Evolutionary conservation across 2,888 invertebrate genomes (phyloP).

Genomic region (Agriotes lineatus): DNA sequence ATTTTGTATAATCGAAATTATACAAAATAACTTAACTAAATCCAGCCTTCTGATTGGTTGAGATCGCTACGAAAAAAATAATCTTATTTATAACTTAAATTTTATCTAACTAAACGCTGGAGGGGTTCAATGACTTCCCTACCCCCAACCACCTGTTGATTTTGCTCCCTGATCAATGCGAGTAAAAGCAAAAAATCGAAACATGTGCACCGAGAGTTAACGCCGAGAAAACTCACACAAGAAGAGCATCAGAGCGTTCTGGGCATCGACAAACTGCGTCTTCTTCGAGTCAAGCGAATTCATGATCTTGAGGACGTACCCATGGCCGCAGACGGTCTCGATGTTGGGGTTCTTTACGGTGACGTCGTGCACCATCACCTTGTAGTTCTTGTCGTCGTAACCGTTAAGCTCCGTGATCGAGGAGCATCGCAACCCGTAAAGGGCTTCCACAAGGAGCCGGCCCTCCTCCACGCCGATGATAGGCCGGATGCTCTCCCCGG

Average conservation of each 20-base stretch:
- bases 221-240: constrained; percentile 71
- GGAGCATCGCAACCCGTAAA: constrained; percentile 74
- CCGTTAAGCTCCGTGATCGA: constrained; percentile 75
- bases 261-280: constrained; percentile 76
- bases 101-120: too few relatives aligned
- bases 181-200: too few relatives aligned
- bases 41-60: too few relatives aligned
- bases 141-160: too few relatives aligned
- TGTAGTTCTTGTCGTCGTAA: constrained; percentile 85
- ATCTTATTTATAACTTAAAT: too few relatives aligned
- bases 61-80: too few relatives aligned
- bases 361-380: constrained; percentile 71
- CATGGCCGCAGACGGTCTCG: constrained; percentile 69
- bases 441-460: constrained; percentile 68
- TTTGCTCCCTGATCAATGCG: too few relatives aligned
- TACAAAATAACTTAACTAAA: too few relatives aligned
- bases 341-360: constrained; percentile 73
- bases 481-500: constrained; percentile 72
- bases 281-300: constrained; percentile 86
- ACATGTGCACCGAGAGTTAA: too few relatives aligned
- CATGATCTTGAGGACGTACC: constrained; percentile 86
- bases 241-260: constrained; percentile 79
- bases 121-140: too few relatives aligned
- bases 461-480: constrained; percentile 69
- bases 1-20: too few relatives aligned